phyloP scores from a whole-genome alignment of 2,888 invertebrate species.

The Cataglyphis altisquamis region DNA sequence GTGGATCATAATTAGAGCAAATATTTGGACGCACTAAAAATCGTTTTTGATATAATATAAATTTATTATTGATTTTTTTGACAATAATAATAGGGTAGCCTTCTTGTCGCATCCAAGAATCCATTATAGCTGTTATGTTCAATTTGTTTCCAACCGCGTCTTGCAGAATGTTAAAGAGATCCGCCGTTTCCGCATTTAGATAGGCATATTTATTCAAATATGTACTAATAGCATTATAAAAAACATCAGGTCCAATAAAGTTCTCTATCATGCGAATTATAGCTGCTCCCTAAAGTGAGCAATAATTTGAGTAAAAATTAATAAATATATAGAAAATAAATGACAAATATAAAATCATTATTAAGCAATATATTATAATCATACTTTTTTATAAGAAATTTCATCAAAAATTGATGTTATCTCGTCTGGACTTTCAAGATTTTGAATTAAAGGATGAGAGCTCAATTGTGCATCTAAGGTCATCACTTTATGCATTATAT shows the following conservation, averaged over 20 bases:
- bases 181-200: constrained; percentile 93
- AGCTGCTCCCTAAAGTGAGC: constrained; percentile 91
- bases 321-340: background rate
- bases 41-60: constrained; percentile 90
- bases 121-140: constrained; percentile 90
- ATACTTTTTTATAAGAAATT: constrained; percentile 96
- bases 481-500: constrained; percentile 91
- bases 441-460: constrained; percentile 96
- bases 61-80: constrained; percentile 86
- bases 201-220: constrained; percentile 91
- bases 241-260: constrained; percentile 91
- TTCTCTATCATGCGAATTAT: constrained; percentile 95
- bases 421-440: constrained; percentile 94
- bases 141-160: constrained; percentile 87
- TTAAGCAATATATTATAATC: background rate
- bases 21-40: constrained; percentile 91
- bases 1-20: too few species aligned
- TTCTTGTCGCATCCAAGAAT: constrained; percentile 96
- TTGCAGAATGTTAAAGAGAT: constrained; percentile 91
- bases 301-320: background rate
- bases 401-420: constrained; percentile 96
- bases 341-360: background rate
- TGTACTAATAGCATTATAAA: constrained; percentile 91
- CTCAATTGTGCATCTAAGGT: constrained; percentile 92
- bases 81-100: constrained; percentile 94